Evolutionary conservation across 2,888 invertebrate genomes (phyloP).

Genomic region (Automeris io): DNA sequence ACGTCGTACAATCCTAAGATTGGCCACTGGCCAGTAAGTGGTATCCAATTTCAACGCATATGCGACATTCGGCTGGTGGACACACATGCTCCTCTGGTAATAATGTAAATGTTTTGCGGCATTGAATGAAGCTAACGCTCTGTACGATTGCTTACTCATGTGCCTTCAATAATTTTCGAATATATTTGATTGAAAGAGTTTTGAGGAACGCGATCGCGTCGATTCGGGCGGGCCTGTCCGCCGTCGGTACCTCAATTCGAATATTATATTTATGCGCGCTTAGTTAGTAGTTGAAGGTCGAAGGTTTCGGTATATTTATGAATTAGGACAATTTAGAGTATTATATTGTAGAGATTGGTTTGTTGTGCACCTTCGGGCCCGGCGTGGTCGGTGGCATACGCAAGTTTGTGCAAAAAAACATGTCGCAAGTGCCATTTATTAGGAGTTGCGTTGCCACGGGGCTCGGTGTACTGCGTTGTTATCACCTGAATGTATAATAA

Average conservation of each 20-base stretch:
- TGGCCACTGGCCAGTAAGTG: no score
- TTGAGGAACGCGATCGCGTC: constrained; percentile 6
- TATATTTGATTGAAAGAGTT: constrained; percentile 12
- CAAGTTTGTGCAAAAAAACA: constrained; percentile 13
- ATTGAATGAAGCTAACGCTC: no score
- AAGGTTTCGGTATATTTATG: constrained; percentile 37
- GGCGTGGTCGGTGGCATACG: constrained; percentile 19
- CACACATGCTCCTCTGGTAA: no score
- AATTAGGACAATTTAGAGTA: constrained; percentile 44
- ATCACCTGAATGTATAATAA: constrained; percentile 46
- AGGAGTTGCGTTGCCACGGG: constrained; percentile 26
- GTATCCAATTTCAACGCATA: no score
- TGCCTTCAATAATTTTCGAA: no score
- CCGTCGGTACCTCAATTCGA: constrained; percentile 27
- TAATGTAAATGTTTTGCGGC: no score
- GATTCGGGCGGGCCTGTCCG: constrained; percentile 21
- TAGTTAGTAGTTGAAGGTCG: constrained; percentile 27
- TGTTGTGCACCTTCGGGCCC: constrained; percentile 30
- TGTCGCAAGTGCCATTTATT: constrained; percentile 53
- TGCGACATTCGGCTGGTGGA: no score
- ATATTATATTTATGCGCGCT: constrained; percentile 30
- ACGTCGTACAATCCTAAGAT: no score
- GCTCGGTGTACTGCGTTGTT: constrained; percentile 43
- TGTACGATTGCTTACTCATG: no score
- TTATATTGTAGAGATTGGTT: constrained; percentile 29